A percentile compares a stretch with the other conserved stretches of the same genome.
Evolutionary conservation across 2,888 invertebrate species (phyloP).

Genomic region (Drosophila phalerata): DNA sequence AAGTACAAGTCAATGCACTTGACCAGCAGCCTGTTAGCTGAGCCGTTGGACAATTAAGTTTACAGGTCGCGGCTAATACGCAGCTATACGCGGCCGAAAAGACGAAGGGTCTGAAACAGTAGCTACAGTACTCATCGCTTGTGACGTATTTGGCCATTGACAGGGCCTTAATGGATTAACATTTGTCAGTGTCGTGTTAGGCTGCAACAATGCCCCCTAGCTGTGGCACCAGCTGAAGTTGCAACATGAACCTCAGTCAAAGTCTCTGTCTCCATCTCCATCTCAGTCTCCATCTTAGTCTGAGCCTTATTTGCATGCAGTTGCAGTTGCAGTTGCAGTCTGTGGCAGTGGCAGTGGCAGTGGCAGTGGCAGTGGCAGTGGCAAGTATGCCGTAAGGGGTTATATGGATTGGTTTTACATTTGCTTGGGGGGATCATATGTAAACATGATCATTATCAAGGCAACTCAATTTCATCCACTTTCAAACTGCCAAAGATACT

Average conservation of each 20-base stretch:
- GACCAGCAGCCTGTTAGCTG: conserved; percentile 57
- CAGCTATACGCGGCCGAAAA: conserved; percentile 16
- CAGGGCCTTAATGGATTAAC: conserved; percentile 84
- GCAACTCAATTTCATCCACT: conserved; percentile 9
- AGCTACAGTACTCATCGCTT: conserved; percentile 42
- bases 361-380: neutral
- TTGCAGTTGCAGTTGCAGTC: conserved; percentile 10
- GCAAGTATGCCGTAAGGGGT: conserved; percentile 26
- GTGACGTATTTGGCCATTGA: conserved; percentile 84
- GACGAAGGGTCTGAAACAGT: conserved; percentile 43
- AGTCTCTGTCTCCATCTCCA: conserved; percentile 1
- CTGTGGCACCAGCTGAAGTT: conserved; percentile 14
- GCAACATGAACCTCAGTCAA: conserved; percentile 1
- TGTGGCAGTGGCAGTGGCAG: conserved; percentile 4
- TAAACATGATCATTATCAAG: conserved; percentile 51
- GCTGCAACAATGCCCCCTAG: conserved; percentile 62
- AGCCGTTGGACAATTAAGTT: conserved; percentile 70
- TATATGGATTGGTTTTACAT: conserved; percentile 14
- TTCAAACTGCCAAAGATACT: neutral
- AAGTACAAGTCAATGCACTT: conserved; percentile 59
- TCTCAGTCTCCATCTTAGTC: neutral
- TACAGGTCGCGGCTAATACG: conserved; percentile 59
- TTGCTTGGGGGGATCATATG: conserved; percentile 19
- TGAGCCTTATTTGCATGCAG: conserved; percentile 54
- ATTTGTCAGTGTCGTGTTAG: conserved; percentile 84